Evolutionary conservation across 2,113 vertebrate species (phyloP), one percentile per base, ranked within the genome.

Genomic region (Oostethus manadensis): DNA sequence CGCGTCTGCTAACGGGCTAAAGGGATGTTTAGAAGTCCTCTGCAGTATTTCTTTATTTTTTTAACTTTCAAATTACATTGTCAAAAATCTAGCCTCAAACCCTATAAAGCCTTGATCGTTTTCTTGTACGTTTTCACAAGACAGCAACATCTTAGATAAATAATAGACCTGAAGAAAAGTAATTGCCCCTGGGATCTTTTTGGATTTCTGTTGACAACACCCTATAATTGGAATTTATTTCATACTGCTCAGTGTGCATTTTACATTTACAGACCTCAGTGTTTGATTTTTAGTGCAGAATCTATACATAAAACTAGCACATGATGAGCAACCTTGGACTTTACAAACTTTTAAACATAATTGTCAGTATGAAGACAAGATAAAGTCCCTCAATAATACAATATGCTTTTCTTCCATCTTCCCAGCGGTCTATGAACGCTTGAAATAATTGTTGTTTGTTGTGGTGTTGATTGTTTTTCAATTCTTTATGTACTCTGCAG

Each of bases 381-480:
- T 42, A 14, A 42, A 42, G 14, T 70, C 33, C 40, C 38, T 0
- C 49, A 20, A 15, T 71, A 58, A 66, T 42, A 42, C 3, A 42
- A 33, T 65, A 46, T 46, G 47, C 55, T 75, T 35, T 62, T 29
- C 42, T 21, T 62, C 60, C 55, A 56, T 69, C 66, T 75, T 44
- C 53, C 54, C 22, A 79, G 43, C 63, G 73, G 73, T 35, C 16
- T 35, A 29, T n/a, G 51, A n/a, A 51, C 1, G 11, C 38, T 14
- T 42, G 11, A 51, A 29, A 26, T 16, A 77, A 79, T 78, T 75
- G 59, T 73, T 74, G 73, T 66, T 71, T 79, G 40, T 54, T 56
- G 70, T 76, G 65, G 62, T 68, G 65, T 20, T 46, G 64, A 49
- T 47, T 43, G 58, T 70, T 71, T 53, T 13, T 60, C 22, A 9